Percentiles rank a stretch among this genome's conserved stretches.
Evolutionary conservation across 2,888 invertebrate species (phyloP).

Genomic region (Dicyrtomina minuta): DNA sequence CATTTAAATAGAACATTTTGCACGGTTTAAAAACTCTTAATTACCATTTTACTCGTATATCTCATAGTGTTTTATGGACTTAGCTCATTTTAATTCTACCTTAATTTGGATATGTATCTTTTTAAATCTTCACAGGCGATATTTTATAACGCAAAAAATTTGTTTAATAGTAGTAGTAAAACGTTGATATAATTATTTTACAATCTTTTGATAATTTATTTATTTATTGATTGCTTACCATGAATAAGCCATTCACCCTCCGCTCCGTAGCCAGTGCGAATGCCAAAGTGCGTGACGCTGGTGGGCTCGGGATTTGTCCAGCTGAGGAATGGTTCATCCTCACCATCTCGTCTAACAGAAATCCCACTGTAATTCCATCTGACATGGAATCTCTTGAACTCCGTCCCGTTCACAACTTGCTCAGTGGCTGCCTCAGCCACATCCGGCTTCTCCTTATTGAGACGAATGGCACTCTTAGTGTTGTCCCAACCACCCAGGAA

Average conservation of each 20-base stretch:
- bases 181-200: too few relatives aligned
- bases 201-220: too few relatives aligned
- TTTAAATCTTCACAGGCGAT: too few relatives aligned
- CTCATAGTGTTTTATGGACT: too few relatives aligned
- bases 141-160: too few relatives aligned
- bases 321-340: slow-evolving; percentile 70
- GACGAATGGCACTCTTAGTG: slow-evolving; percentile 77
- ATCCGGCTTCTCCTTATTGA: slow-evolving; percentile 74
- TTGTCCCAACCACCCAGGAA: slow-evolving; percentile 89
- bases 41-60: too few relatives aligned
- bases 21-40: too few relatives aligned
- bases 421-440: slow-evolving; percentile 71
- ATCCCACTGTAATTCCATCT: slow-evolving; percentile 67
- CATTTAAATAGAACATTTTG: too few relatives aligned
- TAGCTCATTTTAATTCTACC: too few relatives aligned
- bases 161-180: too few relatives aligned
- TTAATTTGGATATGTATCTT: too few relatives aligned
- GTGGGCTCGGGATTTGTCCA: slow-evolving; percentile 71
- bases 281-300: slow-evolving; percentile 72
- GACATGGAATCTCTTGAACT: slow-evolving; percentile 82
- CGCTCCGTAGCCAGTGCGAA: slow-evolving; percentile 86
- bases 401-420: slow-evolving; percentile 69
- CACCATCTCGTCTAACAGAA: slow-evolving; percentile 70
- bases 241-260: slow-evolving; percentile 78
- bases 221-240: too few relatives aligned